Conservation (phyloP, 92 coral and sea anemone species). For the Virgularia gustaviana region DNA sequence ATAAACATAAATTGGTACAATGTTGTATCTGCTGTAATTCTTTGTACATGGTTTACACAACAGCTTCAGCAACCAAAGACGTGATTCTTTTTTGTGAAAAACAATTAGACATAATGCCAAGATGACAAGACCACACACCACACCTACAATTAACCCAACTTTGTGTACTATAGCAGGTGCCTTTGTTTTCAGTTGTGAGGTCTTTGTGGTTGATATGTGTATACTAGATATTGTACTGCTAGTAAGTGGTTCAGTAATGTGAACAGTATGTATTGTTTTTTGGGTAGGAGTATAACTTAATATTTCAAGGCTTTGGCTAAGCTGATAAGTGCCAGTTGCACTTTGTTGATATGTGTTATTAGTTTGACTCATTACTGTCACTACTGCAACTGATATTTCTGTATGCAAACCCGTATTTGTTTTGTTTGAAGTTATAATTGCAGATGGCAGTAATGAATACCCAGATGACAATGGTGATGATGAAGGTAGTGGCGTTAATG, state of each 20-base stretch:
- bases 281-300: no score
- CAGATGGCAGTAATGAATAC: no score
- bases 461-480: no score
- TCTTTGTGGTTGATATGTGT: background rate
- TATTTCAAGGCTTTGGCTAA: no score
- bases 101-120: conserved; percentile 18
- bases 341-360: no score
- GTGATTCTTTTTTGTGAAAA: conserved; percentile 32
- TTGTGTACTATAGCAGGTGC: background rate
- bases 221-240: background rate
- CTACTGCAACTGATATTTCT: no score
- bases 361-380: no score
- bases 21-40: conserved; percentile 35
- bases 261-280: no score
- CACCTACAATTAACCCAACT: conserved; percentile 22
- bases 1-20: conserved; percentile 37
- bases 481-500: no score
- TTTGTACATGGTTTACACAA: conserved; percentile 24
- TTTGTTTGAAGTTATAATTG: no score
- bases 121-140: conserved; percentile 7
- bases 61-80: background rate
- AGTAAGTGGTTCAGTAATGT: background rate
- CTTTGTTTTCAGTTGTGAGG: background rate
- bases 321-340: background rate
- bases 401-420: no score